Evolutionary conservation across 1,140 invertebrate species (phyloP).

Genomic region (Leptopilina clavipes): DNA sequence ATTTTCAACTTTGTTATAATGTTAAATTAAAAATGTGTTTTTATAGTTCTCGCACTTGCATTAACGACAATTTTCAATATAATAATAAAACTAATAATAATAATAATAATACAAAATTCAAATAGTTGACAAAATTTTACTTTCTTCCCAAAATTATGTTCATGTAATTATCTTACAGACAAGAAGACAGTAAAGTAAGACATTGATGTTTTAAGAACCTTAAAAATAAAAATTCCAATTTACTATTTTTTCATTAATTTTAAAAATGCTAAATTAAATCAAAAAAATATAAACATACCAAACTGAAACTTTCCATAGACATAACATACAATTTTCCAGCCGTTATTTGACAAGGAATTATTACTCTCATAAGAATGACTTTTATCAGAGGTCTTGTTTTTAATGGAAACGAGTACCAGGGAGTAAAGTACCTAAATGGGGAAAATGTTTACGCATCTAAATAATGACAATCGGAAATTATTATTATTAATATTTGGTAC

Average conservation of each 20-base stretch:
- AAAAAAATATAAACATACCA: background rate
- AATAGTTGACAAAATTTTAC: background rate
- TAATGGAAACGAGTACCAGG: background rate
- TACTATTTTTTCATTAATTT: too few species aligned
- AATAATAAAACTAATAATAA: too few species aligned
- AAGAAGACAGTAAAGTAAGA: conserved; percentile 31
- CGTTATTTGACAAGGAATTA: conserved; percentile 11
- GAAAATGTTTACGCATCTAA: background rate
- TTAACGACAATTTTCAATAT: too few species aligned
- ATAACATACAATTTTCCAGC: conserved; percentile 20
- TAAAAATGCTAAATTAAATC: too few species aligned
- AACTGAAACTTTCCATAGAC: conserved; percentile 14
- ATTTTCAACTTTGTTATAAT: too few species aligned
- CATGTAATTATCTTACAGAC: conserved; percentile 36
- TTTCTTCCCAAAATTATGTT: background rate
- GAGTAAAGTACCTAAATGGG: background rate
- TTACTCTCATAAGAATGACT: background rate
- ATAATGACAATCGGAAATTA: background rate
- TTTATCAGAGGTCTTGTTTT: conserved; percentile 6
- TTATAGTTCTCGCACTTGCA: too few species aligned
- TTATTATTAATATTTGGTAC: background rate
- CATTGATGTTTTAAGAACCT: conserved; percentile 21
- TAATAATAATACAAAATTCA: background rate
- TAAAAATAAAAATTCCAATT: too few species aligned
- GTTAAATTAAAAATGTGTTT: too few species aligned